Evolutionary conservation across 2,797 vertebrate genomes (phyloP), one percentile per base, ranked within the genome.

Genomic region (Chanos chanos): DNA sequence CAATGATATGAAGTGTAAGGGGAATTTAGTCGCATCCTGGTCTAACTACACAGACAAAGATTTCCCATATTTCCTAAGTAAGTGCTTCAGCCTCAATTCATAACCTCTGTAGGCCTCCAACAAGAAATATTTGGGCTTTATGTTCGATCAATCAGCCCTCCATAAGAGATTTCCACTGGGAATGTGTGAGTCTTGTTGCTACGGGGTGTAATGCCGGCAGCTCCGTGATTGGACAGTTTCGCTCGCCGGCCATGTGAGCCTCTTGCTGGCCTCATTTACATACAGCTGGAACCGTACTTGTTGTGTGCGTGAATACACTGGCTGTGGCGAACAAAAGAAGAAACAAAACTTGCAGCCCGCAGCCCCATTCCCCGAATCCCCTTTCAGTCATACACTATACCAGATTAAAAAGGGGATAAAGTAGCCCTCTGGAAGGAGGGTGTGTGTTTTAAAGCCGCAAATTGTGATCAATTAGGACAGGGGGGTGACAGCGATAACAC

Each of bases 271-370:
- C 36, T 57, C 8, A 76, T 79, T 79, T 71, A 65, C 77, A 79
- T 79, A 79, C 77, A 79, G 77, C 77, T 79, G 77, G n/a, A 68
- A 71, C 66, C 36, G 69, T 71, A 73, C 58, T 74, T 58, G 61
- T 53, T 22, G 63, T 33, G 40, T 27, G 58, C 64, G 22, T 62
- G 53, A 64, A 65, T 61, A 27, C 68, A 48, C 71, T 30, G 65
- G 57, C 54, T 59, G 49, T 15, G 27, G 37, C 44, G 52, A 63
- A 66, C 58, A 70, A 72, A 69, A 65, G 68, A 51, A 68, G 52
- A 64, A 66, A 65, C 52, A 53, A 53, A n/a, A 72, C 53, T 66
- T 58, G 55, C 55, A 61, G 64, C 61, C 21, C 55, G 47, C 53
- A 60, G 68, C 64, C 52, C 65, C 43, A 24, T 51, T 68, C 70